Base-by-base conservation (phyloP, 2,113 vertebrate species). In the Myiopsitta monachus region DNA sequence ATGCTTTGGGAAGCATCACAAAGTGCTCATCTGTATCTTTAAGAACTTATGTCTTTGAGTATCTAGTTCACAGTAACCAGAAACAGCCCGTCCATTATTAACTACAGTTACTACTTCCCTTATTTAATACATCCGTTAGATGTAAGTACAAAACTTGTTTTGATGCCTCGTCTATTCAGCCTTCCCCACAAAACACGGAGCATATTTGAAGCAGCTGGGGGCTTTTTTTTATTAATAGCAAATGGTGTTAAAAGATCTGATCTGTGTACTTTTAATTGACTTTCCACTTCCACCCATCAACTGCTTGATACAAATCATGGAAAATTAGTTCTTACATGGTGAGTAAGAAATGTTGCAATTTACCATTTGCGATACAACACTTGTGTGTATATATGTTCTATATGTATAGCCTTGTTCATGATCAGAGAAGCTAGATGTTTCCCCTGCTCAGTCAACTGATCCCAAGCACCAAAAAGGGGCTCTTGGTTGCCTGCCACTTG, bases 341-440 rank as follows among this genome's bases (percentile, higher is more conserved):
- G 21, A 81, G 33, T 72, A 90, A 94, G 55, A 92, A 64, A 66
- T 13, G 36, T 26, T 74, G 9, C n/a, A 9, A 47, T 72, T 61
- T 84, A 47, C 10, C 51, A 26, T 92, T 72, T 63, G 64, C 77
- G 61, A 39, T 47, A 27, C 0, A 1, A 67, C 10, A 19, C 11
- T 10, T 9, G 1, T 67, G 11, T 51, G 33, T 18, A 64, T 51
- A 15, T 47, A 63, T 39, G 36, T 28, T 31, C 61, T 51, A 38
- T n/a, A 46, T 0, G 0, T 51, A 51, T 3, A 17, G 74, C 24
- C 69, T 73, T 31, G 33, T 18, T 57, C 8, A 4, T 7, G 12
- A 26, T 69, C 61, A 44, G 55, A 88, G 47, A 41, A 77, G 49
- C n/a, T 31, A 43, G 26, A 46, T 63, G 18, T 52, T 81, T 62